These are phyloP conservation scores for Amphilophus citrinellus DNA, from an alignment of 2,113 vertebrate genomes.

Conservation along the genomic window DNA sequence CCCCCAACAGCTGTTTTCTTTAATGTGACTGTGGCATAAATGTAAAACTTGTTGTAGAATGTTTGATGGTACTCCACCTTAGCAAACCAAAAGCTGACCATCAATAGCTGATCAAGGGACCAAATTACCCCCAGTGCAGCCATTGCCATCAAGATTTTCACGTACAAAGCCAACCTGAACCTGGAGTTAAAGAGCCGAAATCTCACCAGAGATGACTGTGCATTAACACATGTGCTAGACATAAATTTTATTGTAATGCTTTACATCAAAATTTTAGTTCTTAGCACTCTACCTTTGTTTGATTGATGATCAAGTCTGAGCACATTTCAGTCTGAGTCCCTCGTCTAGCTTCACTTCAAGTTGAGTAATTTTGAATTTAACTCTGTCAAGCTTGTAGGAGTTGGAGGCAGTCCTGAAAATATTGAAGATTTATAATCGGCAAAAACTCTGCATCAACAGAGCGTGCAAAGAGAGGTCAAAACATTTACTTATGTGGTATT, in stretches of 20 bases:
- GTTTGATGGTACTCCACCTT: not conserved
- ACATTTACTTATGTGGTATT: not conserved
- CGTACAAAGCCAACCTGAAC: not conserved
- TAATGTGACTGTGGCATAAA: not conserved
- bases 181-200: not conserved
- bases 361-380: slow-evolving; percentile 6
- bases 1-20: not conserved
- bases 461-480: slow-evolving; percentile 20
- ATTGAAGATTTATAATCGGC: not conserved
- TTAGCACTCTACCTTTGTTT: not conserved
- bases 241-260: not conserved
- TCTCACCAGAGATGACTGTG: not conserved
- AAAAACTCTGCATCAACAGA: not conserved
- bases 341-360: not conserved
- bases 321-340: slow-evolving; percentile 3
- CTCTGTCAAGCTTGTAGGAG: not conserved
- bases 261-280: not conserved
- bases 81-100: not conserved
- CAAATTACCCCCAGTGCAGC: not conserved
- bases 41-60: not conserved
- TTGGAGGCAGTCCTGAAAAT: slow-evolving; percentile 3
- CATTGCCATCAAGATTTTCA: not conserved
- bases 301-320: slow-evolving; percentile 6
- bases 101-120: not conserved
- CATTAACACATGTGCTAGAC: not conserved